Conservation (phyloP, 2,888 invertebrate species). For the Amphipoea lucens region DNA sequence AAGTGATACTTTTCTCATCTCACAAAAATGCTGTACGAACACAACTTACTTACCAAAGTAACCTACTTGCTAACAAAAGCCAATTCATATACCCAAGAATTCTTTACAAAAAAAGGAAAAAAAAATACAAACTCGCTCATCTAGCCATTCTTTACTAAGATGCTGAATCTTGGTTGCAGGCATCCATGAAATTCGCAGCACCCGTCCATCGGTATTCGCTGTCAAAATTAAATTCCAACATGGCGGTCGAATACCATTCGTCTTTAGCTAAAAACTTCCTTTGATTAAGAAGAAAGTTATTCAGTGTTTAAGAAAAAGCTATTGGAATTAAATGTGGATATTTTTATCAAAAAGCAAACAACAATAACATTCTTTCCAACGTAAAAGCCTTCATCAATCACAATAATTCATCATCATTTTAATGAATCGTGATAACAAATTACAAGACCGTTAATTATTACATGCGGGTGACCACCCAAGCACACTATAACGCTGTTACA, state of each 20-base stretch:
- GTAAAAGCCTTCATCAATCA: conserved; percentile 51
- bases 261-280: conserved; percentile 38
- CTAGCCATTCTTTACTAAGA: conserved; percentile 42
- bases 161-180: conserved; percentile 56
- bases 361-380: conserved; percentile 4
- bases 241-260: conserved; percentile 39
- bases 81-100: conserved; percentile 16
- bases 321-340: neutral
- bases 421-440: conserved; percentile 64
- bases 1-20: neutral
- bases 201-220: conserved; percentile 58
- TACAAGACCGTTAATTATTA: conserved; percentile 71
- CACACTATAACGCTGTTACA: conserved; percentile 47
- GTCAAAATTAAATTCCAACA: conserved; percentile 66
- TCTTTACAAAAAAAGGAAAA: conserved; percentile 7
- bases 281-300: conserved; percentile 43
- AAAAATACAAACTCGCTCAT: conserved; percentile 36
- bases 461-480: conserved; percentile 75
- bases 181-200: conserved; percentile 72
- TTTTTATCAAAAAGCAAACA: conserved; percentile 30
- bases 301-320: conserved; percentile 1
- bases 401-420: conserved; percentile 52
- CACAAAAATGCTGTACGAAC: conserved; percentile 4
- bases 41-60: neutral
- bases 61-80: conserved; percentile 17